These are phyloP conservation scores for Cheirogaleus major DNA, from an alignment of 2,797 vertebrate species.

Conservation along the genomic window DNA sequence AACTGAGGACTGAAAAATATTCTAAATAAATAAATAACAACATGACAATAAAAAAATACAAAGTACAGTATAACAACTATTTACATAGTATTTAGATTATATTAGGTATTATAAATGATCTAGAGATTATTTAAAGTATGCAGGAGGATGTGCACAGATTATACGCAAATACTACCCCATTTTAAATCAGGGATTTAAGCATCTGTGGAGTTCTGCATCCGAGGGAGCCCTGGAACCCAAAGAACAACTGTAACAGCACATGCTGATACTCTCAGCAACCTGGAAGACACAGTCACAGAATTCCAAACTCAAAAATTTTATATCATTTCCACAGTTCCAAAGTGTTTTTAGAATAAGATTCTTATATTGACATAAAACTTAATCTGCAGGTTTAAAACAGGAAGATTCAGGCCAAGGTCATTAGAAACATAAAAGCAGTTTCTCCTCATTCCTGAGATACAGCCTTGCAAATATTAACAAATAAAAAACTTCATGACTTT, in stretches of 20 bases:
- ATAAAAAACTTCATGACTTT: not conserved
- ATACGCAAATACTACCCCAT: not conserved
- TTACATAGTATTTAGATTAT: not conserved
- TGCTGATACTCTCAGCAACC: not conserved
- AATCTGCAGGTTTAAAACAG: not conserved
- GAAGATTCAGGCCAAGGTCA: not conserved
- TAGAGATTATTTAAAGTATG: not conserved
- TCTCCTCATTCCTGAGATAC: not conserved
- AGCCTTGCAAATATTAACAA: not conserved
- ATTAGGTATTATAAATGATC: not conserved
- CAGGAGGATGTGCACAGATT: not conserved
- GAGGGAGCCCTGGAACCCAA: not conserved
- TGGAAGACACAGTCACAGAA: not conserved
- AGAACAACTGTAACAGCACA: not conserved
- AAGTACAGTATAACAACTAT: not conserved
- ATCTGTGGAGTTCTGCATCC: not conserved
- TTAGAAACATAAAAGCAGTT: not conserved
- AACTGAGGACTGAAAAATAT: not conserved
- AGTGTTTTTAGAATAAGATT: not conserved
- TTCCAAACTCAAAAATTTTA: not conserved
- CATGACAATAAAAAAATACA: not conserved
- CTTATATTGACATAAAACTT: not conserved
- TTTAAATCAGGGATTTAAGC: not conserved
- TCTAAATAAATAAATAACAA: not conserved
- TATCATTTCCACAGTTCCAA: not conserved